Percentiles rank a stretch among this genome's conserved stretches.
Conservation (phyloP, 2,888 invertebrate species). For the Nudaria mundana region DNA sequence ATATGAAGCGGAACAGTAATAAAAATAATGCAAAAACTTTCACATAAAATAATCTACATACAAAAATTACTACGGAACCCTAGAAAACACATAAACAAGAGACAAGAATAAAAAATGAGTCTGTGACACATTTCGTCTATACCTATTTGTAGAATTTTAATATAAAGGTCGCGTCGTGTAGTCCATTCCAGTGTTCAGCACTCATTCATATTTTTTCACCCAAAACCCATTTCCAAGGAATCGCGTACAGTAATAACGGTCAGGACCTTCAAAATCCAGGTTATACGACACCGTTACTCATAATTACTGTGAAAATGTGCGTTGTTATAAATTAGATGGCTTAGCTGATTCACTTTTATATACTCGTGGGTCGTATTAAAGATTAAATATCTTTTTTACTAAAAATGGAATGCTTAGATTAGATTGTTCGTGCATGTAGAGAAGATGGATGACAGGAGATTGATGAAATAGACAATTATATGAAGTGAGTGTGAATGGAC, state of each 20-base stretch:
- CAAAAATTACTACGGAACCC: too few relatives aligned
- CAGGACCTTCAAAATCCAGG: conserved; percentile 30
- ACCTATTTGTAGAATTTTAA: conserved; percentile 74
- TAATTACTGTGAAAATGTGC: conserved; percentile 20
- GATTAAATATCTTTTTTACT: too few relatives aligned
- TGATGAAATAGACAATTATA: too few relatives aligned
- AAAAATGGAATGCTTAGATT: too few relatives aligned
- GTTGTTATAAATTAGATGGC: conserved; percentile 22
- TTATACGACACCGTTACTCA: conserved; percentile 20
- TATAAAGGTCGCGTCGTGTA: conserved; percentile 57
- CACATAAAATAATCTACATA: too few relatives aligned
- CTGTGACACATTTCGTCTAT: conserved; percentile 53
- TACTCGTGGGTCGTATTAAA: too few relatives aligned
- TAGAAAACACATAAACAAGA: conserved; percentile 65
- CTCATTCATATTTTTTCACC: conserved; percentile 31
- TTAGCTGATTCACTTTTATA: conserved; percentile 17
- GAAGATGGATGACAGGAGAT: too few relatives aligned
- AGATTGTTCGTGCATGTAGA: too few relatives aligned
- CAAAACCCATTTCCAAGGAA: conserved; percentile 32
- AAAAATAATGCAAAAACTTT: too few relatives aligned
- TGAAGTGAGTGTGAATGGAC: too few relatives aligned
- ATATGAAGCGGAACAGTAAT: too few relatives aligned
- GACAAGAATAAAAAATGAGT: too few relatives aligned
- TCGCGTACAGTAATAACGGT: conserved; percentile 34
- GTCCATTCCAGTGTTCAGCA: conserved; percentile 15